These are phyloP conservation scores for Characodon lateralis DNA, from an alignment of 2,797 vertebrate genomes.

Conservation along the genomic window DNA sequence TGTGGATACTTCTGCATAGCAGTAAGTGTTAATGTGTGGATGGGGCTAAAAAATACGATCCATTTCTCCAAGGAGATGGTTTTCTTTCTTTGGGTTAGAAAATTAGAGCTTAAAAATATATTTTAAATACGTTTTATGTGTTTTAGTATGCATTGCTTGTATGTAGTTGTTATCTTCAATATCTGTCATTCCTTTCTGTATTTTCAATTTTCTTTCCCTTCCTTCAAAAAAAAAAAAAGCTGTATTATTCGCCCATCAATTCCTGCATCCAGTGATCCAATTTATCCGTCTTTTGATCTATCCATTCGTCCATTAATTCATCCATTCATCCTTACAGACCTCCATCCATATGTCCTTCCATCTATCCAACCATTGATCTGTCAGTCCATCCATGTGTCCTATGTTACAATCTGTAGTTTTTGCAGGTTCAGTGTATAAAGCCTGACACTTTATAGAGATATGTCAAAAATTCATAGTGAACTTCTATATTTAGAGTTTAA, in stretches of 20 bases:
- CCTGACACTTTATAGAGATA: no score
- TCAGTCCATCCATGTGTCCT: not conserved
- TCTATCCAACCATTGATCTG: no score
- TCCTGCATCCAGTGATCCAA: no score
- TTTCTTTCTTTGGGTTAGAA: not conserved
- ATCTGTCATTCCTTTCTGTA: not conserved
- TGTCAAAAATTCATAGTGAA: no score
- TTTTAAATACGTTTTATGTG: no score
- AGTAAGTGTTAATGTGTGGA: conserved; percentile 69
- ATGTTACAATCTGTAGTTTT: not conserved
- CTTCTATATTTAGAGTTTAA: no score
- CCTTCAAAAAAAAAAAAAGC: not conserved
- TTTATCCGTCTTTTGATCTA: no score
- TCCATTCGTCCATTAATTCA: not conserved
- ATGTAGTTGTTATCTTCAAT: not conserved
- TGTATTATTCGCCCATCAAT: not conserved
- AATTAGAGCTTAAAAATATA: not conserved
- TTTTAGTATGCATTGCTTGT: not conserved
- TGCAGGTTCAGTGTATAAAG: no score
- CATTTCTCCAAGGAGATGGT: not conserved
- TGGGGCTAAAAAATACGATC: not conserved
- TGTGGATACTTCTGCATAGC: conserved; percentile 93
- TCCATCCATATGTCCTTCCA: no score
- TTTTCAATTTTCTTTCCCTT: not conserved
- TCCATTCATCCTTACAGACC: not conserved